Percentiles rank a stretch among this genome's conserved stretches.
These are phyloP conservation scores for Hydrolagus affinis DNA, from an alignment of 2,113 vertebrate species.

Conservation along the genomic window DNA sequence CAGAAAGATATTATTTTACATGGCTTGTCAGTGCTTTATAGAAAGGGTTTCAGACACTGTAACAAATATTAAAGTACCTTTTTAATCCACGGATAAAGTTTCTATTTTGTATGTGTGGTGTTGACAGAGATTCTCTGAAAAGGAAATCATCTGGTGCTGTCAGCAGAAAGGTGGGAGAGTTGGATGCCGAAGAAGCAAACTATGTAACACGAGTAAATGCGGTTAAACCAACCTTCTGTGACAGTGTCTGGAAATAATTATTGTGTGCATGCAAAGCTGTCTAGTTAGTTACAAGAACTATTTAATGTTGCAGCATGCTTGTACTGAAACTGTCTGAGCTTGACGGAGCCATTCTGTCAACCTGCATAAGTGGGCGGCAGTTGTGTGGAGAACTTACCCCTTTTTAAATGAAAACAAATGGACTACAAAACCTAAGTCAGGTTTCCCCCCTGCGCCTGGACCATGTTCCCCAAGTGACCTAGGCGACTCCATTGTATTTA, in stretches of 20 bases:
- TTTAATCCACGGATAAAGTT: slow-evolving; percentile 30
- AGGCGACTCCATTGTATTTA: no score
- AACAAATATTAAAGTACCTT: slow-evolving; percentile 23
- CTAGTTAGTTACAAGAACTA: background rate
- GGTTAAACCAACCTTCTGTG: background rate
- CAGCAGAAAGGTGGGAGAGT: background rate
- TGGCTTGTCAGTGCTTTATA: slow-evolving; percentile 1
- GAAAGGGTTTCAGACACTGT: slow-evolving; percentile 22
- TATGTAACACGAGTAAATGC: slow-evolving; percentile 16
- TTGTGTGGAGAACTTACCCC: background rate
- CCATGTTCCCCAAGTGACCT: no score
- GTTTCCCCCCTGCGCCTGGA: no score
- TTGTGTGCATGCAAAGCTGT: background rate
- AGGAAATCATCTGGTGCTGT: slow-evolving; percentile 21
- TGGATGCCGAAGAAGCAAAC: slow-evolving; percentile 7
- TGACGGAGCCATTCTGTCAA: background rate
- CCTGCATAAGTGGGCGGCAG: background rate
- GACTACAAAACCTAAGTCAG: no score
- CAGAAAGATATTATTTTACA: slow-evolving; percentile 25
- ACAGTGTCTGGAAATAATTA: slow-evolving; percentile 3
- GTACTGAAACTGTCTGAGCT: background rate
- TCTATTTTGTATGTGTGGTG: slow-evolving; percentile 20
- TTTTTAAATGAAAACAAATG: no score
- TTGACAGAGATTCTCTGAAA: slow-evolving; percentile 18
- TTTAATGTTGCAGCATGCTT: background rate